Conservation (phyloP, 2,113 vertebrate genomes). For the Barbus barbus region DNA sequence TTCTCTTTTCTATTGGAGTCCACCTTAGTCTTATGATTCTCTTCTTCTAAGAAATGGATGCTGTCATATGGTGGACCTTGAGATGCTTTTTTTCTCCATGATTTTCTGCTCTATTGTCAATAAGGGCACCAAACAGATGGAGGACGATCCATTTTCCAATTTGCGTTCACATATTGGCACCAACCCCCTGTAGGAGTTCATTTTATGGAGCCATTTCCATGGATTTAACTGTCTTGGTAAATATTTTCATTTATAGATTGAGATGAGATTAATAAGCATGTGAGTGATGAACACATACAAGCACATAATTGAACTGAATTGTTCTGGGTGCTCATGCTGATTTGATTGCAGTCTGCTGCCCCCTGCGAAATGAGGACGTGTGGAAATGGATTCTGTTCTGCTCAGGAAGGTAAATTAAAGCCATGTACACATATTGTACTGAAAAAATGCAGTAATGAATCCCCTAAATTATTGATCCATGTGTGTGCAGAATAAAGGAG, state of each 20-base stretch:
- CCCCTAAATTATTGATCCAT: neutral
- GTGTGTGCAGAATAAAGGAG: neutral
- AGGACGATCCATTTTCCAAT: constrained; percentile 13
- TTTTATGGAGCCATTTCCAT: neutral
- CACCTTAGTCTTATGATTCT: neutral
- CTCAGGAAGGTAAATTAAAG: neutral
- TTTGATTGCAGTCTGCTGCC: neutral
- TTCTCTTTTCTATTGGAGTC: neutral
- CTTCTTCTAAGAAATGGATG: too few species aligned
- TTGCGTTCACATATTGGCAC: neutral
- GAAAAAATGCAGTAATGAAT: neutral
- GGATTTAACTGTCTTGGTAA: constrained; percentile 3
- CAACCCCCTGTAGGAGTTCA: neutral
- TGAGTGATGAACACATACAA: neutral
- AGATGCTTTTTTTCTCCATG: neutral
- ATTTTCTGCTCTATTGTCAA: constrained; percentile 15
- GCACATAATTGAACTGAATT: neutral
- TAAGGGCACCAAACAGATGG: too few species aligned
- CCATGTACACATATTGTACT: neutral
- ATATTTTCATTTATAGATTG: constrained; percentile 25
- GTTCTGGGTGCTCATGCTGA: constrained; percentile 1
- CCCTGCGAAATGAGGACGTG: neutral
- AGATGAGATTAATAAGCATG: constrained; percentile 13
- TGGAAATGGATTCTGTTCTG: neutral
- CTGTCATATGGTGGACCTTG: neutral